Evolutionary conservation across 2,888 invertebrate genomes (phyloP).

Genomic region (Onthophagus sagittarius): DNA sequence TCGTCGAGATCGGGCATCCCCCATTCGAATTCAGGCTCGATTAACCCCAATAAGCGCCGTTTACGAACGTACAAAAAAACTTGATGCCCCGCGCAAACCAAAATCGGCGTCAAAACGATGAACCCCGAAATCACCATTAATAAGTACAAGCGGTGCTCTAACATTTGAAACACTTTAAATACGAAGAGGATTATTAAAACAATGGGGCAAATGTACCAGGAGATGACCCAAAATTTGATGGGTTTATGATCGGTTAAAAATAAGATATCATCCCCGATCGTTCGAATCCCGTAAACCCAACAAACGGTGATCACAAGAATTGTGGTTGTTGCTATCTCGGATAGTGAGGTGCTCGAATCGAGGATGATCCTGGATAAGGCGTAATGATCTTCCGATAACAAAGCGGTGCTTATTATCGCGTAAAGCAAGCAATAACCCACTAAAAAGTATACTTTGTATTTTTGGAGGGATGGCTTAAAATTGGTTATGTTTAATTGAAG

Average conservation of each 20-base stretch:
- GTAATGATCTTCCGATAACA: constrained; percentile 18
- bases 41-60: constrained; percentile 25
- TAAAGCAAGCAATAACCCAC: constrained; percentile 19
- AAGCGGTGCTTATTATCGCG: constrained; percentile 9
- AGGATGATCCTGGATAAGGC: constrained; percentile 1
- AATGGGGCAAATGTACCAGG: constrained; percentile 25
- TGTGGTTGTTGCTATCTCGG: constrained; percentile 5
- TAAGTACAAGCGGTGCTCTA: background rate
- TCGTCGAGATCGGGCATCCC: constrained; percentile 27
- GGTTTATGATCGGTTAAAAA: constrained; percentile 27
- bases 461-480: constrained; percentile 10
- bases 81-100: constrained; percentile 7
- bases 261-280: constrained; percentile 27
- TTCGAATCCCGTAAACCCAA: constrained; percentile 27
- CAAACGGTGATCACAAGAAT: constrained; percentile 18
- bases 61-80: constrained; percentile 7
- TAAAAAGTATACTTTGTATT: constrained; percentile 23
- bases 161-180: background rate
- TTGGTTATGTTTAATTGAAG: constrained; percentile 22
- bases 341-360: constrained; percentile 4
- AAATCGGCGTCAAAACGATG: background rate
- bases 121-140: background rate
- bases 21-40: constrained; percentile 28
- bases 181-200: constrained; percentile 9
- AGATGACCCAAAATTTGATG: constrained; percentile 27